phyloP scores from a whole-genome alignment of 2,797 vertebrate species.

The Phoebastria nigripes region DNA sequence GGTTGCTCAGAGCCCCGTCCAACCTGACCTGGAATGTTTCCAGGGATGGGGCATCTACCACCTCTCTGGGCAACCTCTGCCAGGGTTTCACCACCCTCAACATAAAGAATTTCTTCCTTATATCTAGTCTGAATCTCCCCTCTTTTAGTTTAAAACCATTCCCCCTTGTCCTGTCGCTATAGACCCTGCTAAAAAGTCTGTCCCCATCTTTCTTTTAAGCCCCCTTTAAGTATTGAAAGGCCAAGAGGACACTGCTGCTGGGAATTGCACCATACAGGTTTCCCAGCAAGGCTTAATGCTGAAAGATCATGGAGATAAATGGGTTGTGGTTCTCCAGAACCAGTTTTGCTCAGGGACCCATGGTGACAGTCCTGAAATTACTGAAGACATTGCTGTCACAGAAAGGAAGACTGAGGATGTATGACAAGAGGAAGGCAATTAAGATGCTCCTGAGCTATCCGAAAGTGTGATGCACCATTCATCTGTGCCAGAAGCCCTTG shows the following conservation, averaged over 20 bases:
- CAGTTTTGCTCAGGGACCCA: background rate
- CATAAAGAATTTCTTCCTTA: fast-evolving
- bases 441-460: background rate
- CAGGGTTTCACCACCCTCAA: fast-evolving
- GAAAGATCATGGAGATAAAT: background rate
- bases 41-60: background rate
- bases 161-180: fast-evolving
- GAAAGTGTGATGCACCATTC: background rate
- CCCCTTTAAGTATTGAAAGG: background rate
- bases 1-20: background rate
- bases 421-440: background rate
- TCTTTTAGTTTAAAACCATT: fast-evolving
- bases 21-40: fast-evolving
- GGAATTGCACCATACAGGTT: background rate
- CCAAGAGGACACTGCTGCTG: background rate
- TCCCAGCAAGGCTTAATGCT: background rate
- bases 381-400: background rate
- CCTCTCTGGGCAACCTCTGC: background rate
- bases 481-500: background rate
- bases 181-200: background rate
- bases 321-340: background rate
- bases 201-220: background rate
- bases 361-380: background rate
- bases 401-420: background rate
- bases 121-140: fast-evolving